phyloP scores from a whole-genome alignment of 2,113 vertebrate genomes.

The Brachyistius frenatus region DNA sequence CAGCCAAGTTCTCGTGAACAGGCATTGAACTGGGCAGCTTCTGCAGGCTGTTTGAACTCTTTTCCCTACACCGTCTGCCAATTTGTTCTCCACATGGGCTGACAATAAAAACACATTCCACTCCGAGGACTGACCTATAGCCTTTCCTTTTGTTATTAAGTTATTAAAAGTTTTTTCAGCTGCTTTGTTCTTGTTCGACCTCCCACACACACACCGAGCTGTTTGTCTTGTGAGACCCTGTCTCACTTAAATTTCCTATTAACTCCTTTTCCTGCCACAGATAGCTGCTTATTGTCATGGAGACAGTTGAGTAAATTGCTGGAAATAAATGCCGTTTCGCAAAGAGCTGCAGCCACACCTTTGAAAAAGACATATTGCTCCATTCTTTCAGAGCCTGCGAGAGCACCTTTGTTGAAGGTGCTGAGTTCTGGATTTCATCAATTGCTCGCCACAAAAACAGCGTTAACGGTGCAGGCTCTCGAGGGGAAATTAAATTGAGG shows the following conservation, averaged over 20 bases:
- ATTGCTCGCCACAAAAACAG: conserved; percentile 21
- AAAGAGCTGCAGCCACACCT: conserved; percentile 4
- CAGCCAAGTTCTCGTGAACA: conserved; percentile 60
- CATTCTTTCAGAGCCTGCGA: conserved; percentile 23
- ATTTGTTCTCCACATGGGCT: conserved; percentile 58
- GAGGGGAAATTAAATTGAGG: conserved; percentile 31
- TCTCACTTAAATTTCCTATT: conserved; percentile 50
- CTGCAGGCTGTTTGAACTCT: conserved; percentile 57
- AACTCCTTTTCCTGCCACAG: conserved; percentile 55
- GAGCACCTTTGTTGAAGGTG: conserved; percentile 34
- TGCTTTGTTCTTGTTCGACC: conserved; percentile 37
- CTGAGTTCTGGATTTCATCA: conserved; percentile 61
- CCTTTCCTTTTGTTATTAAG: conserved; percentile 38
- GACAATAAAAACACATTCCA: conserved; percentile 58
- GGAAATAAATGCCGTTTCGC: conserved; percentile 45
- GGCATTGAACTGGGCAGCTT: conserved; percentile 50
- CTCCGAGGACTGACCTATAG: conserved; percentile 25
- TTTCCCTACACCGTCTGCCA: conserved; percentile 54
- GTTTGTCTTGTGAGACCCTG: conserved; percentile 34
- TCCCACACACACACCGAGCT: conserved; percentile 6
- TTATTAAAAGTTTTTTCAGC: conserved; percentile 17
- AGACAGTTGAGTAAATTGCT: conserved; percentile 62
- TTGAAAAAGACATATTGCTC: conserved; percentile 31
- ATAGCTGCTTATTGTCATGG: conserved; percentile 66
- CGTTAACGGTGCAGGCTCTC: conserved; percentile 9